Percentiles rank a stretch among this genome's conserved stretches.
Conservation (phyloP, 2,888 invertebrate genomes). For the Rhagonycha fulva region DNA sequence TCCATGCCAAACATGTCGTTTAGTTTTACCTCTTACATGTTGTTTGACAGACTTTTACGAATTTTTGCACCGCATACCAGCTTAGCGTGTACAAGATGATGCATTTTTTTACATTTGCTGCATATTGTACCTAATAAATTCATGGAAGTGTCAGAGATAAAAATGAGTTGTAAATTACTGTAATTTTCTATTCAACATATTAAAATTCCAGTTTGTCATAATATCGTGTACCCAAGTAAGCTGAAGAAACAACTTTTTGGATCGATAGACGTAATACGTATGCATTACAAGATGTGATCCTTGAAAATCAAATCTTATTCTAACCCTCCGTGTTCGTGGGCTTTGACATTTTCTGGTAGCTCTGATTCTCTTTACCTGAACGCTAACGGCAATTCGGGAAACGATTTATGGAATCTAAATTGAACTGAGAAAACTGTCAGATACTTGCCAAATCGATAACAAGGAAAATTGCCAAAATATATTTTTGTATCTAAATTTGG, state of each 20-base stretch:
- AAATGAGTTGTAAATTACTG: conserved; percentile 25
- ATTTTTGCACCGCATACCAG: background rate
- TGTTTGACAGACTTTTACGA: background rate
- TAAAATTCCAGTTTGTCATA: background rate
- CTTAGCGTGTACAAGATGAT: conserved; percentile 14
- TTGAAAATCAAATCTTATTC: conserved; percentile 1
- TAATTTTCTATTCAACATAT: conserved; percentile 18
- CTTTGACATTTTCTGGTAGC: background rate
- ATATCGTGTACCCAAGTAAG: background rate
- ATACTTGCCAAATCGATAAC: background rate
- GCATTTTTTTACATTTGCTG: conserved; percentile 18
- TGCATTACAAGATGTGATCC: background rate
- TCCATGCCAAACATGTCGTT: no score
- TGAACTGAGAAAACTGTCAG: background rate
- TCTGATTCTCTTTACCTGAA: background rate
- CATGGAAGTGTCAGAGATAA: conserved; percentile 21
- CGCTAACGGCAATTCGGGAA: background rate
- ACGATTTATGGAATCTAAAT: background rate
- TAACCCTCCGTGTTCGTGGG: background rate
- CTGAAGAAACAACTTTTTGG: background rate
- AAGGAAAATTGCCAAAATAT: background rate
- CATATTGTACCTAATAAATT: conserved; percentile 18
- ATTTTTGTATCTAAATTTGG: background rate
- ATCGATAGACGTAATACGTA: background rate
- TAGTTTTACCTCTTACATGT: no score